A percentile compares a stretch with the other conserved stretches of the same genome.
phyloP scores from a whole-genome alignment of 1,140 invertebrate genomes.

The Lordiphosa clarofinis region DNA sequence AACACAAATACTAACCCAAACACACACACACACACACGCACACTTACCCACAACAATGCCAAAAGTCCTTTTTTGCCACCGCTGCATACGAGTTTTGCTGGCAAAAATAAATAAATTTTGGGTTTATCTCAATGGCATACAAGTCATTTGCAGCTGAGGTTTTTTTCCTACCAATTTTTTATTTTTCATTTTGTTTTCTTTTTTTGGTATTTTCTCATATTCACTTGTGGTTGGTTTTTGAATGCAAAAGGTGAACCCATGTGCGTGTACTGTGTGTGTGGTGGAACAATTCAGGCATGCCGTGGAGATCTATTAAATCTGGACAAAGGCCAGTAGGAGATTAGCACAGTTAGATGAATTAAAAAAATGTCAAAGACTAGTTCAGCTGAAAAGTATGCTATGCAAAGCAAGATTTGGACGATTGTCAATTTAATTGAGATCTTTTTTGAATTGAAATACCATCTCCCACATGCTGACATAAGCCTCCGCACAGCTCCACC shows the following conservation, averaged over 20 bases:
- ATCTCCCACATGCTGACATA: too few relatives aligned
- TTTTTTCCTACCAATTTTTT: constrained; percentile 43
- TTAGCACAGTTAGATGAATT: constrained; percentile 34
- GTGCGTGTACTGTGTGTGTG: constrained; percentile 19
- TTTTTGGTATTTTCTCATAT: constrained; percentile 38
- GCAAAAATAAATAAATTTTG: constrained; percentile 76
- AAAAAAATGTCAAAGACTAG: not conserved
- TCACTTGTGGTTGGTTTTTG: constrained; percentile 43
- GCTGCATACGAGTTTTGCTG: constrained; percentile 62
- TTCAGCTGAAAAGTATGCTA: too few relatives aligned
- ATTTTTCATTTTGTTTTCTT: constrained; percentile 13
- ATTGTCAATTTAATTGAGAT: too few relatives aligned
- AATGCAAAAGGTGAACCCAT: constrained; percentile 42
- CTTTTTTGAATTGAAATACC: too few relatives aligned
- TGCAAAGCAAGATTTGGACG: too few relatives aligned
- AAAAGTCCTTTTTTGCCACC: constrained; percentile 58
- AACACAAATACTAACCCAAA: constrained; percentile 57
- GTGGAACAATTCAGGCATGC: constrained; percentile 54
- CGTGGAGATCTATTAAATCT: constrained; percentile 45
- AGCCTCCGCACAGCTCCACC: too few relatives aligned
- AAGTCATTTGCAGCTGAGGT: constrained; percentile 76
- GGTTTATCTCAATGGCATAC: constrained; percentile 76
- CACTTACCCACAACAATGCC: constrained; percentile 7
- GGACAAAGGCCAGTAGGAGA: constrained; percentile 55
- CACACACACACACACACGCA: constrained; percentile 19